A percentile compares a stretch with the other conserved stretches of the same genome.
Evolutionary conservation across 1,140 invertebrate genomes (phyloP).

Genomic region (Drosophila sproati): DNA sequence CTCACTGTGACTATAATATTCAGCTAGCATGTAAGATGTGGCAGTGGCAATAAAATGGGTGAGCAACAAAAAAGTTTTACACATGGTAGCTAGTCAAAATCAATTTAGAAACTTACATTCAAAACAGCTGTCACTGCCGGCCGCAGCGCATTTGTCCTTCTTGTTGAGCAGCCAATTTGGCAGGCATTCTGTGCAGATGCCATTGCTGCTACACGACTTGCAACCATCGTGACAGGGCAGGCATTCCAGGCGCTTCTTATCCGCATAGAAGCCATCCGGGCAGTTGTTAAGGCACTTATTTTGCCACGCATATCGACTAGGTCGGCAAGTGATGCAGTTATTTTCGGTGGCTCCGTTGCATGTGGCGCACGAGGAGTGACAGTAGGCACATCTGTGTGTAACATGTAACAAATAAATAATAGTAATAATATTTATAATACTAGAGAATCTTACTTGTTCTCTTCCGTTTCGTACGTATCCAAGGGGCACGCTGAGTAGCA

Average conservation of each 20-base stretch:
- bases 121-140: slow-evolving; percentile 88
- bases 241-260: slow-evolving; percentile 91
- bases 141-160: slow-evolving; percentile 89
- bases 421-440: background rate
- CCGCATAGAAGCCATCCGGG: slow-evolving; percentile 89
- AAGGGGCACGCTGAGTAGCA: slow-evolving; percentile 93
- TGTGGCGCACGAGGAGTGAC: slow-evolving; percentile 92
- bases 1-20: slow-evolving; percentile 88
- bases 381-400: slow-evolving; percentile 88
- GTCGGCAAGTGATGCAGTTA: slow-evolving; percentile 92
- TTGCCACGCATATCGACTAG: slow-evolving; percentile 88
- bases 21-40: slow-evolving; percentile 85
- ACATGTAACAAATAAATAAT: background rate
- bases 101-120: slow-evolving; percentile 84
- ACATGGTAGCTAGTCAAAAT: background rate
- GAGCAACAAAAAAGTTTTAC: background rate
- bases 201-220: slow-evolving; percentile 88
- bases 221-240: slow-evolving; percentile 90
- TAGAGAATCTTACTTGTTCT: slow-evolving; percentile 88
- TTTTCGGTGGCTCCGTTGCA: slow-evolving; percentile 91
- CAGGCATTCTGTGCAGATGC: slow-evolving; percentile 89
- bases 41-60: background rate
- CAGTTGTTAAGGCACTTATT: slow-evolving; percentile 88
- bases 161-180: slow-evolving; percentile 90
- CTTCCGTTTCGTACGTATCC: slow-evolving; percentile 92